phyloP scores from a whole-genome alignment of 2,113 vertebrate species.

The Edolisoma coerulescens region DNA sequence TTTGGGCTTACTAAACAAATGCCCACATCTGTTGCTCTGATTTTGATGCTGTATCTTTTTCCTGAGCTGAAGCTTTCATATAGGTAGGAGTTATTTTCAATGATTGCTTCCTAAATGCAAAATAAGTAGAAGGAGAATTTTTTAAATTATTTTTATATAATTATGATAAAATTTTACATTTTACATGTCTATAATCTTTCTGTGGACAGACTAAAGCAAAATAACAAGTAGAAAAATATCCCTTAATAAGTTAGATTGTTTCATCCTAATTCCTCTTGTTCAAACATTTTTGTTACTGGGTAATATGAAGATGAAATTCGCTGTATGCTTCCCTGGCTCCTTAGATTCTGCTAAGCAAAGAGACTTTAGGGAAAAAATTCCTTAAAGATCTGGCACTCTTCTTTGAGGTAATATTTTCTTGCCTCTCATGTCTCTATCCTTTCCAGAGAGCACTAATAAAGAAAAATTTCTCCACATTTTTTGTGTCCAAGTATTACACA shows the following conservation, averaged over 20 bases:
- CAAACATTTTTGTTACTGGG: background rate
- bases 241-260: background rate
- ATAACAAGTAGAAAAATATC: background rate
- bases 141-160: background rate
- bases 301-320: background rate
- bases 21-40: background rate
- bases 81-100: background rate
- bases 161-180: background rate
- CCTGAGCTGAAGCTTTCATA: background rate
- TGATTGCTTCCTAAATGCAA: background rate
- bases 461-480: background rate
- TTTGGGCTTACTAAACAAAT: background rate
- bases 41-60: background rate
- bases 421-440: background rate
- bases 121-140: background rate
- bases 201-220: background rate
- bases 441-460: background rate
- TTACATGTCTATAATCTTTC: background rate
- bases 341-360: background rate
- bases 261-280: background rate
- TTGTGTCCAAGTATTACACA: background rate
- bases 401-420: background rate
- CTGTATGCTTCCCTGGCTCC: background rate
- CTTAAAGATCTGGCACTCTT: background rate
- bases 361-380: fast-evolving